These are phyloP conservation scores for Sussaba pulchella DNA, from an alignment of 2,888 invertebrate genomes.

Conservation along the genomic window DNA sequence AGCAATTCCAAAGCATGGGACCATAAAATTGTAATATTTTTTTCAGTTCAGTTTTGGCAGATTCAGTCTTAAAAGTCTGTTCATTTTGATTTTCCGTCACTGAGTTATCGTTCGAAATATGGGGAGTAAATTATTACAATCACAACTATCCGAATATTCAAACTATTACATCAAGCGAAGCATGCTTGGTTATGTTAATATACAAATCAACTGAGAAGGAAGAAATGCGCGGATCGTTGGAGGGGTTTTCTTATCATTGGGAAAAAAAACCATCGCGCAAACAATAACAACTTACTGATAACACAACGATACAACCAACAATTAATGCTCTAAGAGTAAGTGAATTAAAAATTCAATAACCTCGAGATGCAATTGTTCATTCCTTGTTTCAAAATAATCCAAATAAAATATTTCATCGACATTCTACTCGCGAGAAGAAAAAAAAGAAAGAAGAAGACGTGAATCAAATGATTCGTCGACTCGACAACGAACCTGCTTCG, in stretches of 20 bases:
- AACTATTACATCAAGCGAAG: too few relatives aligned
- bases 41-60: too few relatives aligned
- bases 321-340: not conserved
- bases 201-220: too few relatives aligned
- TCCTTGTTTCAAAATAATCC: not conserved
- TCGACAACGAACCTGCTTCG: constrained; percentile 56
- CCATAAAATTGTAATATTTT: constrained; percentile 70
- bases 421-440: not conserved
- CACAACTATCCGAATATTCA: too few relatives aligned
- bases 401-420: constrained; percentile 16
- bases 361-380: not conserved
- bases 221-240: too few relatives aligned
- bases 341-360: too few relatives aligned
- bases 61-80: too few relatives aligned
- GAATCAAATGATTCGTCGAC: not conserved
- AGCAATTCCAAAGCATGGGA: constrained; percentile 26
- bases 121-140: too few relatives aligned
- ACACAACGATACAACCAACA: constrained; percentile 61
- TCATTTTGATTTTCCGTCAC: too few relatives aligned
- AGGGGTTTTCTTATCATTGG: constrained; percentile 72
- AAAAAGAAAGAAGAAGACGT: not conserved
- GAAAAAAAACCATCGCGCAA: constrained; percentile 77
- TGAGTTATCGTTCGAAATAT: too few relatives aligned
- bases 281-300: constrained; percentile 75
- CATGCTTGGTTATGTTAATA: too few relatives aligned